A percentile compares a stretch with the other conserved stretches of the same genome.
These are phyloP conservation scores for Drosophila mayri DNA, from an alignment of 1,140 invertebrate species.

Conservation along the genomic window DNA sequence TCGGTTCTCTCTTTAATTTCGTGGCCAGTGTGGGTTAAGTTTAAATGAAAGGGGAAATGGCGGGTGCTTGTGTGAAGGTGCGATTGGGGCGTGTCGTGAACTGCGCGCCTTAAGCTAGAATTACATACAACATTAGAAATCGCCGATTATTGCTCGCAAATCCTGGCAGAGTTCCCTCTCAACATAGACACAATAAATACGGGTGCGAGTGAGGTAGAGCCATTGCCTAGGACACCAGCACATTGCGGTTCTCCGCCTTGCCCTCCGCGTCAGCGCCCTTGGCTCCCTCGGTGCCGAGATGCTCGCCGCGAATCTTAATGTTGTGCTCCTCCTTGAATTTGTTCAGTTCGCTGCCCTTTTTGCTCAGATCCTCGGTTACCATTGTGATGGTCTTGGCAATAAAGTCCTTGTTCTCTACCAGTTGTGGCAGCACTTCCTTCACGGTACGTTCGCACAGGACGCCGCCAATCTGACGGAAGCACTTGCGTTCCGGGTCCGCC, in stretches of 20 bases:
- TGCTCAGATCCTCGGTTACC: conserved; percentile 92
- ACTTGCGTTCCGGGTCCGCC: conserved; percentile 94
- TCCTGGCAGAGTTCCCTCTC: conserved; percentile 44
- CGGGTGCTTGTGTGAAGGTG: conserved; percentile 34
- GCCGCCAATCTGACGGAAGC: conserved; percentile 97
- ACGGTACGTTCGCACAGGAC: conserved; percentile 97
- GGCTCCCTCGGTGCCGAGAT: conserved; percentile 85
- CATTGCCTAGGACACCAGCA: conserved; percentile 85
- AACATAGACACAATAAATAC: conserved; percentile 72
- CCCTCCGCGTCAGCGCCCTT: conserved; percentile 83
- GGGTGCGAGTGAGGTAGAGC: conserved; percentile 32
- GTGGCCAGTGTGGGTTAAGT: conserved; percentile 39
- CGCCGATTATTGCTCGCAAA: conserved; percentile 43
- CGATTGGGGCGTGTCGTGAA: conserved; percentile 44
- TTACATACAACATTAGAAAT: conserved; percentile 78
- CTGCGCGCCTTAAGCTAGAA: conserved; percentile 75
- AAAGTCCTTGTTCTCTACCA: conserved; percentile 93
- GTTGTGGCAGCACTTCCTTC: conserved; percentile 94
- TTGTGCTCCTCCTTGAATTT: conserved; percentile 97
- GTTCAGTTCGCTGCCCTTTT: conserved; percentile 96
- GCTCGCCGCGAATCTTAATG: conserved; percentile 91
- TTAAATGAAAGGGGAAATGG: conserved; percentile 23
- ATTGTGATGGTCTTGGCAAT: conserved; percentile 91
- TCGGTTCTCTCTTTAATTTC: conserved; percentile 62
- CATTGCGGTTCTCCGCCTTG: conserved; percentile 86